Base-by-base conservation (phyloP, 1,140 invertebrate genomes). In the Euura saliciscinereae region DNA sequence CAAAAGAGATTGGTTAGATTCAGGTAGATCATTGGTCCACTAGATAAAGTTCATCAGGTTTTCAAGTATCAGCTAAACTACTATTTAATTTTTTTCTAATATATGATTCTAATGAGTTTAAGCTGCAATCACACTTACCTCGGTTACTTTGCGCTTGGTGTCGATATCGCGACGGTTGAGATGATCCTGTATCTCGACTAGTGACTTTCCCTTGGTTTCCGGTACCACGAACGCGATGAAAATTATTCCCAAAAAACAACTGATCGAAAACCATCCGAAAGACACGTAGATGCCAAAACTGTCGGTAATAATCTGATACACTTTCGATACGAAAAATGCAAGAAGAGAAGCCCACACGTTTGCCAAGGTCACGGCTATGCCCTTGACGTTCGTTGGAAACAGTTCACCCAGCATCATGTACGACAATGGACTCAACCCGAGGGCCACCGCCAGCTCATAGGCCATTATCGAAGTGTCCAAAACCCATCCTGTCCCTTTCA, bases 201-300 rank as follows among this genome's bases (percentile, higher is more conserved):
- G 82, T 1, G 88, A 90, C 78, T 91, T 92, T 2, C 91, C 91
- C 77, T 93, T 94, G 2, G 94, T 95, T 80, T 95, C 94, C 1
- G 93, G 93, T 2, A 95, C 90, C 68, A 89, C 85, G 43, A 92
- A 89, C 45, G 85, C 82, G 43, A 91, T 89, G 75, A 94, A 92
- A 6, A 87, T 75, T 2, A 90, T 81, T 1, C 91, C 91, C 0
- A 87, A 6, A 66, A 89, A 89, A 11, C 89, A 90, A 28, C 89
- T 83, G n/a, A 77, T 28, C 0, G 89, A 89, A 71, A 91, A 92
- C 72, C 88, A 88, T 80, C 87, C 89, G 72, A 91, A 91, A 1
- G 89, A 86, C 0, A 87, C 84, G 68, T 90, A 89, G 71, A 90
- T 84, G 2, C 90, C 90, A 13, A 85, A 88, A 2, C 74, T 73